Conservation (phyloP, 2,888 invertebrate genomes). For the Drosophila recens region DNA sequence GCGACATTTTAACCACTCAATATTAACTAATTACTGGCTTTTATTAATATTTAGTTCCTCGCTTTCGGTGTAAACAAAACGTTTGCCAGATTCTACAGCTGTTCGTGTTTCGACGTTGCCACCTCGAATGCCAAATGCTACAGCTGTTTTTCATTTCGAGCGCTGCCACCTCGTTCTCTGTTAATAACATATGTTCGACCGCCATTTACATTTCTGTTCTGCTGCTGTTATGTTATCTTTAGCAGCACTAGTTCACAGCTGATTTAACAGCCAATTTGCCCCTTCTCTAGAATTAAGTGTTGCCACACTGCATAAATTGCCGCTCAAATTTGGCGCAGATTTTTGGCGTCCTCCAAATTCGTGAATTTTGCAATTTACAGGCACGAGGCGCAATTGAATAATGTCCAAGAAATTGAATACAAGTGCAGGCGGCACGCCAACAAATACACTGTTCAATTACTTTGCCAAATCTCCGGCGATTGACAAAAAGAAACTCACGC, state of each 20-base stretch:
- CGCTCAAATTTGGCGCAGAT: conserved; percentile 65
- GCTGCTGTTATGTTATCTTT: no score
- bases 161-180: conserved; percentile 19
- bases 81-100: neutral
- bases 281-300: conserved; percentile 2
- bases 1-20: conserved; percentile 90
- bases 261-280: neutral
- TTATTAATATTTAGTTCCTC: neutral
- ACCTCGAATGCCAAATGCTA: neutral
- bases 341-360: conserved; percentile 58
- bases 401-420: conserved; percentile 82
- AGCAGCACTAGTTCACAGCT: neutral
- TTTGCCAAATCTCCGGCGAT: conserved; percentile 88
- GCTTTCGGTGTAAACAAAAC: conserved; percentile 45
- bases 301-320: conserved; percentile 20
- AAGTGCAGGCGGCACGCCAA: conserved; percentile 77
- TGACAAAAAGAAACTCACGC: conserved; percentile 70
- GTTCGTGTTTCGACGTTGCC: conserved; percentile 8
- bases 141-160: neutral
- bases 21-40: neutral
- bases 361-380: conserved; percentile 11
- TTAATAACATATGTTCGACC: neutral
- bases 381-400: conserved; percentile 8
- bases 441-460: conserved; percentile 89
- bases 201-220: no score